Evolutionary conservation across 2,797 vertebrate species (phyloP).

Genomic region (Pangasius krempfi): DNA sequence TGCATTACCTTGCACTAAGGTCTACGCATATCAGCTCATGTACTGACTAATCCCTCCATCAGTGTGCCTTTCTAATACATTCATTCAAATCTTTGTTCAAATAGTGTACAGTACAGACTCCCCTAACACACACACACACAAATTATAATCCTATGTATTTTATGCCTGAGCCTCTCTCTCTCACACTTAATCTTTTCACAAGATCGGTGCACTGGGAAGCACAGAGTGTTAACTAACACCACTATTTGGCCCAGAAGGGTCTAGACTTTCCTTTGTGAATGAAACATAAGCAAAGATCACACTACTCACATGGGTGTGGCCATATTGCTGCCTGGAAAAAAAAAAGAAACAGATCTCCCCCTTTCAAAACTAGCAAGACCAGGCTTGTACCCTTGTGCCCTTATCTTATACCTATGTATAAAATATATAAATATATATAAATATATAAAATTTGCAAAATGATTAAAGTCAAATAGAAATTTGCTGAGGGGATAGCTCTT

Average conservation of each 20-base stretch:
- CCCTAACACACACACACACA: conserved; percentile 46
- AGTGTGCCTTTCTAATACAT: too few species aligned
- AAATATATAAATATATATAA: too few species aligned
- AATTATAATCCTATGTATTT: conserved; percentile 62
- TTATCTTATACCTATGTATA: too few species aligned
- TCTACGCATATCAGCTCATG: conserved; percentile 54
- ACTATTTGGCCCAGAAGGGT: conserved; percentile 52
- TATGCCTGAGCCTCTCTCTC: conserved; percentile 54
- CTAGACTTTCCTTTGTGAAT: conserved; percentile 63
- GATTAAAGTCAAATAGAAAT: conserved; percentile 34
- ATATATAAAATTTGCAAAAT: conserved; percentile 53
- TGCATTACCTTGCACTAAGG: conserved; percentile 51
- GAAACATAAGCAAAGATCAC: conserved; percentile 66
- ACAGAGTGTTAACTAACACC: conserved; percentile 65
- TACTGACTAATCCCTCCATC: conserved; percentile 48
- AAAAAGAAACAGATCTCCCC: conserved; percentile 20
- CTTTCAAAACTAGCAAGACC: conserved; percentile 43
- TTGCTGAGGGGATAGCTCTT: too few species aligned
- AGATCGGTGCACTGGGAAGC: conserved; percentile 48
- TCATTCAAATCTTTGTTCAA: too few species aligned
- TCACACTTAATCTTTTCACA: conserved; percentile 61
- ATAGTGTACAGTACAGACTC: too few species aligned
- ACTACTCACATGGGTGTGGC: conserved; percentile 63
- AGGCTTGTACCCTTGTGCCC: conserved; percentile 54
- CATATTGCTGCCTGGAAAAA: conserved; percentile 25